Evolutionary conservation across 2,113 vertebrate genomes (phyloP).

Genomic region (Columba livia): DNA sequence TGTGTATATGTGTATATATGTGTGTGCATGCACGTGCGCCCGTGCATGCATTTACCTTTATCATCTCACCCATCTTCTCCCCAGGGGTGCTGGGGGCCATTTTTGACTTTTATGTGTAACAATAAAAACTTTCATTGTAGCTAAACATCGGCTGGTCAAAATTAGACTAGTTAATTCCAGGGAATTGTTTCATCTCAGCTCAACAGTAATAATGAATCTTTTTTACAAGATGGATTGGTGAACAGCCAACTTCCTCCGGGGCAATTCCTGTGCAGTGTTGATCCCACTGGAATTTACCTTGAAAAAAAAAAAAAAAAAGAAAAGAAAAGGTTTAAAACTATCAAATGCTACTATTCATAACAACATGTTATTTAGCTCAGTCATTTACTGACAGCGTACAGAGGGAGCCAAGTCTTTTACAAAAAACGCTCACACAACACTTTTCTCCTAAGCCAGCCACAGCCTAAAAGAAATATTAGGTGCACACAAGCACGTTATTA

Average conservation of each 20-base stretch:
- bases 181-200: slow-evolving; percentile 76
- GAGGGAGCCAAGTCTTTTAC: background rate
- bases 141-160: slow-evolving; percentile 61
- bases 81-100: background rate
- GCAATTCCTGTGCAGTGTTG: slow-evolving; percentile 57
- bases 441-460: background rate
- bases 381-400: background rate
- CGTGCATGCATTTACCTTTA: background rate
- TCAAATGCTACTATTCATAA: background rate
- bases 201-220: slow-evolving; percentile 48
- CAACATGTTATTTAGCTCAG: background rate
- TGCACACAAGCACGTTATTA: background rate
- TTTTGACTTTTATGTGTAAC: slow-evolving; percentile 66
- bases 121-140: slow-evolving; percentile 70
- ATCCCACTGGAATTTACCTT: slow-evolving; percentile 70
- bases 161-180: slow-evolving; percentile 70
- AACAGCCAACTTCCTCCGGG: slow-evolving; percentile 64
- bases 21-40: background rate
- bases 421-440: background rate
- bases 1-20: too few species aligned
- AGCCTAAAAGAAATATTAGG: background rate
- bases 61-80: slow-evolving; percentile 43
- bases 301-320: background rate
- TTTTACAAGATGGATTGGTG: slow-evolving; percentile 70
- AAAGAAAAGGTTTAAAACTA: background rate